Conservation (phyloP, 2,888 invertebrate species). For the Watsonalla binaria region DNA sequence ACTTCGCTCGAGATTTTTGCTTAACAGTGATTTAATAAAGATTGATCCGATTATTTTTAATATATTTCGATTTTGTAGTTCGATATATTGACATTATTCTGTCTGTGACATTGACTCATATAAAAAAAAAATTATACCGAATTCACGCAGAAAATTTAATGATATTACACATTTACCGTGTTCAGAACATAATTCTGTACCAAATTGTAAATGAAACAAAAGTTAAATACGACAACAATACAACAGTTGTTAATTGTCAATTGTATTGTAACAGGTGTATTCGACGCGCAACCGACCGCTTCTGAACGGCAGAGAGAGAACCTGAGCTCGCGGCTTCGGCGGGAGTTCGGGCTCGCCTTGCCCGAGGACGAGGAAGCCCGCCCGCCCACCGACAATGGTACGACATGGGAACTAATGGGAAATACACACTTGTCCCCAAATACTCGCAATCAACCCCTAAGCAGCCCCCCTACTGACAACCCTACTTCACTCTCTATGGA, state of each 20-base stretch:
- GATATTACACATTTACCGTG: no score
- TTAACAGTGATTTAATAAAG: neutral
- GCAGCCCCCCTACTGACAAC: no score
- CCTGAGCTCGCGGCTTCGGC: constrained; percentile 89
- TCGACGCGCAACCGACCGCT: constrained; percentile 90
- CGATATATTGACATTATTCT: no score
- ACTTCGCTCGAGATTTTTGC: neutral
- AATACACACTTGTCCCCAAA: neutral
- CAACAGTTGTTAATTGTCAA: neutral
- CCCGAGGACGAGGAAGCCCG: constrained; percentile 83
- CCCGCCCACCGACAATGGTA: constrained; percentile 63
- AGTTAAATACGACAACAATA: no score
- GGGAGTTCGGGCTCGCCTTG: constrained; percentile 87
- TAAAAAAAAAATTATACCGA: no score
- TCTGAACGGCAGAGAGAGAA: constrained; percentile 93
- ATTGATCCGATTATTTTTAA: neutral
- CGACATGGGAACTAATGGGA: constrained; percentile 4
- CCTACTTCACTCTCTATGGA: no score
- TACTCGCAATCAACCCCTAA: constrained; percentile 4
- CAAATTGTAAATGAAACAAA: no score
- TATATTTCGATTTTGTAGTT: no score
- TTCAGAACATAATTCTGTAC: no score
- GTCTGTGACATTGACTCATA: no score
- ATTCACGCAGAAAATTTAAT: no score
- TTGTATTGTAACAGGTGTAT: constrained; percentile 77